phyloP scores from a whole-genome alignment of 1,140 invertebrate genomes.

The Bombyx mori region DNA sequence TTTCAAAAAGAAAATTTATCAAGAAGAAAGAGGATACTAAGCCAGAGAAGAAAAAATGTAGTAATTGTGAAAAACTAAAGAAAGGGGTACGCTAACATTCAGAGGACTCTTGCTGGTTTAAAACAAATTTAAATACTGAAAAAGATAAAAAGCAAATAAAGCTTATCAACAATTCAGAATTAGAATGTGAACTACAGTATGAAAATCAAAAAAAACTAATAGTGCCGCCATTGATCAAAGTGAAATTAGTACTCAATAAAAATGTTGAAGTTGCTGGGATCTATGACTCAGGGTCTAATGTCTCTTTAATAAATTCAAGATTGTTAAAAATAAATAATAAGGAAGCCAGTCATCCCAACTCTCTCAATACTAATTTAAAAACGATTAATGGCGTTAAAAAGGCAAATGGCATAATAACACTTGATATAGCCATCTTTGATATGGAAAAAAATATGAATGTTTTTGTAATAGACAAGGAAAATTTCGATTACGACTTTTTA shows the following conservation, averaged over 20 bases:
- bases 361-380: conserved; percentile 3
- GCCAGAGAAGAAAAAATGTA: conserved; percentile 1
- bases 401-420: conserved; percentile 1
- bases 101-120: conserved; percentile 5
- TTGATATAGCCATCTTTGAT: conserved; percentile 12
- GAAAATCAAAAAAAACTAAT: conserved; percentile 7
- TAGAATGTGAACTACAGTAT: background rate
- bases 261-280: conserved; percentile 3
- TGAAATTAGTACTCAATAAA: conserved; percentile 6
- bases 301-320: conserved; percentile 4
- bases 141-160: conserved; percentile 2
- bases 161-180: background rate
- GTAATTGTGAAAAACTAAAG: conserved; percentile 3
- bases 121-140: background rate
- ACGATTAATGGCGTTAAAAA: conserved; percentile 8
- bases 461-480: conserved; percentile 30
- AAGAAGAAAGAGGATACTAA: background rate
- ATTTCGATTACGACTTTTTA: conserved; percentile 33
- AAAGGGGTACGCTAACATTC: conserved; percentile 1
- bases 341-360: background rate
- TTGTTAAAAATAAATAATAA: conserved; percentile 3
- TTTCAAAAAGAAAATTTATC: background rate
- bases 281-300: conserved; percentile 7
- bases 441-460: conserved; percentile 22
- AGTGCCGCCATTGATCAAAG: conserved; percentile 8